These are phyloP conservation scores for Solea solea DNA, from an alignment of 2,113 vertebrate species.

Conservation along the genomic window DNA sequence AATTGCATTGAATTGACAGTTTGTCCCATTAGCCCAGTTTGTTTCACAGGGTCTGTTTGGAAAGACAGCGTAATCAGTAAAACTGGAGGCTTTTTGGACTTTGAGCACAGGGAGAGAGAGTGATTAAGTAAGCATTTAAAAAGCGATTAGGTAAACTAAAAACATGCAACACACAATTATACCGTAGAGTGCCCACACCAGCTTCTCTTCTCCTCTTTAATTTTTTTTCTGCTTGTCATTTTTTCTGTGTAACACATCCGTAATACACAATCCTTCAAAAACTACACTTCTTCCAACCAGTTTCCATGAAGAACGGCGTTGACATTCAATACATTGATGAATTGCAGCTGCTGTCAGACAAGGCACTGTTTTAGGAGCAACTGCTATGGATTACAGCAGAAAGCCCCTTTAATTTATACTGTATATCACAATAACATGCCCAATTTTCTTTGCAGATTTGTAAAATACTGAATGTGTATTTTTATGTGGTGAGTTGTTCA, in stretches of 20 bases:
- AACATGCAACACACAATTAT: constrained; percentile 23
- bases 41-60: constrained; percentile 30
- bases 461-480: constrained; percentile 1
- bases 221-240: not conserved
- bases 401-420: not conserved
- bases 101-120: constrained; percentile 33
- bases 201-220: not conserved
- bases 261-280: not conserved
- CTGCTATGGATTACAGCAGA: not conserved
- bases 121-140: constrained; percentile 56
- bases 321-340: too few species aligned
- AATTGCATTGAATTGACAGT: not conserved
- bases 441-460: not conserved
- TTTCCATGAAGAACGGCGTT: too few species aligned
- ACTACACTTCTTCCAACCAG: too few species aligned
- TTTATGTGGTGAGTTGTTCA: constrained; percentile 1
- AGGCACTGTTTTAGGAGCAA: too few species aligned
- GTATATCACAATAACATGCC: not conserved
- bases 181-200: constrained; percentile 20
- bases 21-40: constrained; percentile 36
- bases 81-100: constrained; percentile 50
- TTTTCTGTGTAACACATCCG: not conserved
- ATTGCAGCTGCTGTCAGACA: too few species aligned
- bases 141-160: constrained; percentile 29
- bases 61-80: constrained; percentile 39